Evolutionary conservation across 2,888 invertebrate species (phyloP).

Genomic region (Lycophotia porphyrea): DNA sequence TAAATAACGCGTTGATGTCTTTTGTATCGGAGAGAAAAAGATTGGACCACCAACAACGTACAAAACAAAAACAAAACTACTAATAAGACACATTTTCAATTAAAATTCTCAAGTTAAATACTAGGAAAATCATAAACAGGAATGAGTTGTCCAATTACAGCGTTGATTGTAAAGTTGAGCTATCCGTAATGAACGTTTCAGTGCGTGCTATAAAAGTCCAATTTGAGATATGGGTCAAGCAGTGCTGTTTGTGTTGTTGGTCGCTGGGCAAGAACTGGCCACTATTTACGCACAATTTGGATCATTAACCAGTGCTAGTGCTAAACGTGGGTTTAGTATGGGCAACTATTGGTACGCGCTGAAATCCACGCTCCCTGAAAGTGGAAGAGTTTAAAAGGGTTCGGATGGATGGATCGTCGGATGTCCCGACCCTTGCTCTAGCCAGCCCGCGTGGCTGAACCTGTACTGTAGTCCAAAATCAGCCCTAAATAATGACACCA

Average conservation of each 20-base stretch:
- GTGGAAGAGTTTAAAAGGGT: background rate
- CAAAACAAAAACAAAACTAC: background rate
- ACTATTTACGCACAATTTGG: constrained; percentile 54
- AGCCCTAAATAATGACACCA: no score
- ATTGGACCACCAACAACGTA: constrained; percentile 19
- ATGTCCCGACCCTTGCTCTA: no score
- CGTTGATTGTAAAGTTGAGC: constrained; percentile 20
- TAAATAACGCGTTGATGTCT: constrained; percentile 84
- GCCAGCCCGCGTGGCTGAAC: no score
- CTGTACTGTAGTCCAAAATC: no score
- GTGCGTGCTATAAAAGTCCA: constrained; percentile 45
- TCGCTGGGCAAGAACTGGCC: constrained; percentile 11
- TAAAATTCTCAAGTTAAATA: background rate
- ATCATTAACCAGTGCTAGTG: constrained; percentile 39
- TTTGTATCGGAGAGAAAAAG: constrained; percentile 71
- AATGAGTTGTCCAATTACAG: constrained; percentile 26
- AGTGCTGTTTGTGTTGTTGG: constrained; percentile 23
- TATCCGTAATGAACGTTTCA: constrained; percentile 41
- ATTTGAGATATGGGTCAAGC: constrained; percentile 52
- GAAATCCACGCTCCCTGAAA: background rate
- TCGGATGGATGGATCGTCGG: background rate
- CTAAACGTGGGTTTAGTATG: constrained; percentile 34
- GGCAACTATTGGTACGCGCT: constrained; percentile 3
- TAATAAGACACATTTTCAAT: background rate
- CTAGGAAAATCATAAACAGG: constrained; percentile 23